Base-by-base conservation (phyloP, 2,113 vertebrate genomes). In the Aphyosemion australe region DNA sequence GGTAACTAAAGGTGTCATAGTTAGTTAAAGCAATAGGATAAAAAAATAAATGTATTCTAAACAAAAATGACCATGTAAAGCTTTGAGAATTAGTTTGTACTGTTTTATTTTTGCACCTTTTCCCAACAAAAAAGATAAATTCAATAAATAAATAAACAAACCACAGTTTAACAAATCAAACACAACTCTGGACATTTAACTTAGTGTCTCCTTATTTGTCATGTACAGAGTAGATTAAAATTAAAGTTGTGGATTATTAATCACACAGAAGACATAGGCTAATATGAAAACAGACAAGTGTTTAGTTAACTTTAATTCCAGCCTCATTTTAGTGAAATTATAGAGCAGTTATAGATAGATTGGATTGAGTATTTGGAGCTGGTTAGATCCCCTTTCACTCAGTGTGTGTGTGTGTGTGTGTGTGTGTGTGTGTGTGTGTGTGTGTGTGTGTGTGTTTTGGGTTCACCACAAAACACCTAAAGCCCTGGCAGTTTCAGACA, bases 401-500 rank as follows among this genome's bases (percentile, higher is more conserved):
- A 43, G 45, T 53, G 4, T 67, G 19, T 46, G 37, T 59, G 50
- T 69, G 26, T 26, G 26, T 26, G 26, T 26, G 26, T 26, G 26
- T 26, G 26, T 26, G 45, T 53, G 4, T 67, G 19, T 46, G 37
- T 59, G 50, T 69, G 45, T 26, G 45, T 53, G 4, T 67, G 19
- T 46, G 37, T 59, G 50, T 69, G 45, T 60, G 46, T 49, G 7
- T 41, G 58, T 58, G 26, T 0, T n/a, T 42, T 34, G 34, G 11
- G 12, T 52, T 61, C 9, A 16, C 57, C 47, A 65, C 57, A 70
- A 8, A 70, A 48, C 76, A 67, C 57, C 79, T 61, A 64, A 67
- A 85, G 70, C 65, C 65, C 60, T 34, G 31, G 69, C 77, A 49
- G 79, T 69, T 64, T 73, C 79, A 87, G 87, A 87, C 86, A 72